Conservation (phyloP, 1,140 invertebrate species). For the Zaprionus vittiger region DNA sequence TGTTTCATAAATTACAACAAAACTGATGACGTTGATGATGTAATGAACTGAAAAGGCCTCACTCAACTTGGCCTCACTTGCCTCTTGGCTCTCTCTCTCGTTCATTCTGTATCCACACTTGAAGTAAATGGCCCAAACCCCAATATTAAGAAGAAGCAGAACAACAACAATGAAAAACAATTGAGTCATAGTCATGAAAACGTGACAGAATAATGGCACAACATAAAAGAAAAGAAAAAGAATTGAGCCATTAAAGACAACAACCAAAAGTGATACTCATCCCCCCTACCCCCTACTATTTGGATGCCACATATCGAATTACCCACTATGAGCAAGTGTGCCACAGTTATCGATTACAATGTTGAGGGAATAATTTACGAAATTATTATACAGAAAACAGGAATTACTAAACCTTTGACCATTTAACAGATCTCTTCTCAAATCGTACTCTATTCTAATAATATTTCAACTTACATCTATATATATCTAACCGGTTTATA, state of each 20-base stretch:
- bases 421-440: background rate
- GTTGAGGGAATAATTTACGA: background rate
- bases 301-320: constrained; percentile 19
- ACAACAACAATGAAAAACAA: constrained; percentile 35
- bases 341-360: constrained; percentile 1
- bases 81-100: constrained; percentile 1
- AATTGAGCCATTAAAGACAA: constrained; percentile 51
- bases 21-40: constrained; percentile 55
- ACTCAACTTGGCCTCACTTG: constrained; percentile 36
- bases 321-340: constrained; percentile 17
- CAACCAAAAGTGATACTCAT: constrained; percentile 14
- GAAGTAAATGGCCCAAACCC: constrained; percentile 45
- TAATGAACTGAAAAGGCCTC: constrained; percentile 44
- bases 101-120: constrained; percentile 14
- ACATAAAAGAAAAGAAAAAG: constrained; percentile 55
- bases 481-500: constrained; percentile 29
- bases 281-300: background rate
- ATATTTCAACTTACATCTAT: constrained; percentile 22
- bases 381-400: constrained; percentile 1
- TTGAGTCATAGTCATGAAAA: constrained; percentile 61
- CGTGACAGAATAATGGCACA: constrained; percentile 77
- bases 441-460: background rate
- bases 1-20: constrained; percentile 17
- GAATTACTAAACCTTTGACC: background rate
- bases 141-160: constrained; percentile 25